phyloP scores from a whole-genome alignment of 2,113 vertebrate species.

The Rhynchopsitta pachyrhyncha region DNA sequence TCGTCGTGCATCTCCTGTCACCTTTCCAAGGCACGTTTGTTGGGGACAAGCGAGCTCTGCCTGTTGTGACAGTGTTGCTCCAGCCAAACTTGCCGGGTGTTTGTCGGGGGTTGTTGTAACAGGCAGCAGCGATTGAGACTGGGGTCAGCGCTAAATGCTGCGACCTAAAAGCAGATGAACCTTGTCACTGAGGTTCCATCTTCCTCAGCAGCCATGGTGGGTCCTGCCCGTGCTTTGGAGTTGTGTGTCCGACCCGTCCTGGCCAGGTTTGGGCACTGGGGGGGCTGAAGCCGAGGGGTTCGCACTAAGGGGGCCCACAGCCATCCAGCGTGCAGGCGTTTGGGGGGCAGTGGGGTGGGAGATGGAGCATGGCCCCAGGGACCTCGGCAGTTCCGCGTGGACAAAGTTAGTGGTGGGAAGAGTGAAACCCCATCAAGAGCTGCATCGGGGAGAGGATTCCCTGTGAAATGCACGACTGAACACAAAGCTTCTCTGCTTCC shows the following conservation, averaged over 20 bases:
- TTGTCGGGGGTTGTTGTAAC: neutral
- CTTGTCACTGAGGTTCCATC: rapidly evolving
- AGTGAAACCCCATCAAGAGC: neutral
- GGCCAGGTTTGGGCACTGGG: neutral
- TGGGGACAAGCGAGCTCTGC: neutral
- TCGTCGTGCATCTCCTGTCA: rapidly evolving
- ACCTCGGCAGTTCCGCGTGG: rapidly evolving
- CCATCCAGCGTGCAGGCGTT: neutral
- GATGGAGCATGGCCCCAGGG: neutral
- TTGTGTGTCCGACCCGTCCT: neutral
- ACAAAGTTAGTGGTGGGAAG: neutral
- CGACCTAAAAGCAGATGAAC: neutral
- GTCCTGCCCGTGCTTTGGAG: neutral
- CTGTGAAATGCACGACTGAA: neutral
- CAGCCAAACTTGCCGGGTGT: neutral
- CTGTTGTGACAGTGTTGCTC: neutral
- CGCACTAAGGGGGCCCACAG: neutral
- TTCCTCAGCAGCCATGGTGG: neutral
- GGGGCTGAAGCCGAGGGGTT: neutral
- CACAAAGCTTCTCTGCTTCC: neutral
- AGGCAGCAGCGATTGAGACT: neutral
- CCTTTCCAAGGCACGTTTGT: rapidly evolving
- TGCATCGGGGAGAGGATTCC: neutral
- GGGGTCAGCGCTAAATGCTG: neutral
- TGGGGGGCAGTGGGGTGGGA: neutral